These are phyloP conservation scores for Sesia apiformis DNA, from an alignment of 2,888 invertebrate genomes.

Conservation along the genomic window DNA sequence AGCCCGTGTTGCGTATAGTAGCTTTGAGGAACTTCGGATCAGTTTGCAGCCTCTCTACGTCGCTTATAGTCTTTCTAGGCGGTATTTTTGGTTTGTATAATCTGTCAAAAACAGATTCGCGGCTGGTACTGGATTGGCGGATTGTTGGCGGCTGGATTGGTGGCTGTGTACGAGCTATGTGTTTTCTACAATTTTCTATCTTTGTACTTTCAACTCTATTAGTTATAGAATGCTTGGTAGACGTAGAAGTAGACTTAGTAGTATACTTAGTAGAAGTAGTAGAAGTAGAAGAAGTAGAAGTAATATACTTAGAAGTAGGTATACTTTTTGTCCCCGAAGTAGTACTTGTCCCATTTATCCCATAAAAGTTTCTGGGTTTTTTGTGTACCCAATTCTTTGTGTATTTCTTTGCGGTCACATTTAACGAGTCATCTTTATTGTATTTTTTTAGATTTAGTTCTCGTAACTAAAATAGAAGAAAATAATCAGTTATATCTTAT, in stretches of 20 bases:
- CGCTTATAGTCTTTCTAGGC: slow-evolving; percentile 17
- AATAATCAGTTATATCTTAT: background rate
- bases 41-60: slow-evolving; percentile 30
- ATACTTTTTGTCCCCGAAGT: background rate
- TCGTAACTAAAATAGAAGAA: slow-evolving; percentile 33
- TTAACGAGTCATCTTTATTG: slow-evolving; percentile 12
- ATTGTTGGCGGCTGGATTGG: background rate
- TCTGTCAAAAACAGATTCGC: slow-evolving; percentile 52
- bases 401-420: background rate
- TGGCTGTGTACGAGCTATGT: background rate
- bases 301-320: no score
- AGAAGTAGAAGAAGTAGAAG: no score
- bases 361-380: background rate
- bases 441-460: slow-evolving; percentile 56
- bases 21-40: slow-evolving; percentile 42
- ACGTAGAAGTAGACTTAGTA: no score
- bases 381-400: background rate
- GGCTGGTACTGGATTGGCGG: slow-evolving; percentile 5
- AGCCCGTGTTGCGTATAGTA: slow-evolving; percentile 27
- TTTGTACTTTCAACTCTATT: no score
- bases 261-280: no score
- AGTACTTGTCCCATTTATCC: background rate
- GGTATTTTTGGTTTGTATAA: slow-evolving; percentile 47
- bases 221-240: no score
- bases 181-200: background rate